Evolutionary conservation across 30 jellyfish, hydroid and myxozoan species (phyloP), one percentile per base, ranked within the genome.

Genomic region (Mastigias papua): DNA sequence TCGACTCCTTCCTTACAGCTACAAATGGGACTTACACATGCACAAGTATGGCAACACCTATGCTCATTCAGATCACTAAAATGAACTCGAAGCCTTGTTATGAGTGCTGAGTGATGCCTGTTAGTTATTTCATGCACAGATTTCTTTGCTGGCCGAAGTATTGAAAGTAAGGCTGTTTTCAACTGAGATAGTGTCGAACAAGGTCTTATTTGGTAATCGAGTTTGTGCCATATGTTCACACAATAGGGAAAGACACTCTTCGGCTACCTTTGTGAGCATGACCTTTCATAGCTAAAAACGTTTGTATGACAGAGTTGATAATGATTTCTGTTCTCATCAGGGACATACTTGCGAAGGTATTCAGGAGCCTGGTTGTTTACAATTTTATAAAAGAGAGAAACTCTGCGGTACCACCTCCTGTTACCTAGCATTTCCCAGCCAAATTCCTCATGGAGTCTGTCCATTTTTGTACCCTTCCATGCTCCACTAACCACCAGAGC

Each of bases 171-270:
- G 26, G 73, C 72, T 34, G 78, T 65, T 80, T 80, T 80, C 84
- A 80, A 80, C 73, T 80, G 72, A 35, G 82, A 65, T 65, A 80
- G 34, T 67, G 91, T 80, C 83, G 72, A 37, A 25, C 73, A 80
- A 35, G 82, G 22, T 65, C 72, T 65, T 63, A 80, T 67, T 42
- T 58, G 65, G 35, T 33, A 73, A 63, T 63, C 91, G 64, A 77
- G 88, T 77, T 77, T 77, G 64, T 75, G 21, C 73, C 71, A 48
- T 75, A 75, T 75, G 73, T 48, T 75, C 86, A 75, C 86, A 15
- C 86, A 75, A 75, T 35, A 75, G 73, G 86, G 48, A 75, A 75
- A 75, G 73, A 75, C 37, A 30, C 73, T 75, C 73, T 75, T 42
- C 73, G 86, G 46, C 37, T 75, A 75, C 73, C 73, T 75, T 75